Conservation (phyloP, 2,797 vertebrate genomes). For the Labeo calbasu region DNA sequence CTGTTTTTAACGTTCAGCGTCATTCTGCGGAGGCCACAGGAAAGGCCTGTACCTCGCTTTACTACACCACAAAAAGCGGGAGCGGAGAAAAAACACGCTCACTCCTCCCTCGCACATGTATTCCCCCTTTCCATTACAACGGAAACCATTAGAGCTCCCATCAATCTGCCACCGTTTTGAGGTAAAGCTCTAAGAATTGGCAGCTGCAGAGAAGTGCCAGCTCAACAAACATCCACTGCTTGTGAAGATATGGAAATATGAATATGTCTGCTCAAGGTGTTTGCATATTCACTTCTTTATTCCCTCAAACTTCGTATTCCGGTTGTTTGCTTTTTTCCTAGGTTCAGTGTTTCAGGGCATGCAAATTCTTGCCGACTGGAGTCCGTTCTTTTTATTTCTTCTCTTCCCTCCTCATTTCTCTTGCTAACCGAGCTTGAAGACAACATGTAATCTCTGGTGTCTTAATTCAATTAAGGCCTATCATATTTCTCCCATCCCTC, state of each 20-base stretch:
- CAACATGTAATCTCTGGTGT: conserved; percentile 53
- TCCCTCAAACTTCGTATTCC: not conserved
- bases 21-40: conserved; percentile 75
- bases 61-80: conserved; percentile 71
- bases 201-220: conserved; percentile 66
- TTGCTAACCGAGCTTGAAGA: conserved; percentile 48
- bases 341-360: conserved; percentile 26
- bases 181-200: conserved; percentile 47
- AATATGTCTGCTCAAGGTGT: not conserved
- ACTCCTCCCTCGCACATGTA: conserved; percentile 67
- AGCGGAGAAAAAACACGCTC: conserved; percentile 60
- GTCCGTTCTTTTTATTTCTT: conserved; percentile 20
- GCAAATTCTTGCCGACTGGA: conserved; percentile 26
- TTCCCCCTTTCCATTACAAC: conserved; percentile 53
- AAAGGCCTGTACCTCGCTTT: conserved; percentile 77
- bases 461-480: conserved; percentile 59
- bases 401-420: conserved; percentile 44
- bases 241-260: conserved; percentile 69
- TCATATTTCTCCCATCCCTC: conserved; percentile 53
- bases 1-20: conserved; percentile 77
- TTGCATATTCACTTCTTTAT: not conserved
- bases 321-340: conserved; percentile 44
- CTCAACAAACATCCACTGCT: conserved; percentile 73
- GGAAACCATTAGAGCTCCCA: conserved; percentile 69
- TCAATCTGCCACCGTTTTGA: conserved; percentile 43